Base-by-base conservation (phyloP, 2,888 invertebrate genomes). In the Xylota sylvarum region DNA sequence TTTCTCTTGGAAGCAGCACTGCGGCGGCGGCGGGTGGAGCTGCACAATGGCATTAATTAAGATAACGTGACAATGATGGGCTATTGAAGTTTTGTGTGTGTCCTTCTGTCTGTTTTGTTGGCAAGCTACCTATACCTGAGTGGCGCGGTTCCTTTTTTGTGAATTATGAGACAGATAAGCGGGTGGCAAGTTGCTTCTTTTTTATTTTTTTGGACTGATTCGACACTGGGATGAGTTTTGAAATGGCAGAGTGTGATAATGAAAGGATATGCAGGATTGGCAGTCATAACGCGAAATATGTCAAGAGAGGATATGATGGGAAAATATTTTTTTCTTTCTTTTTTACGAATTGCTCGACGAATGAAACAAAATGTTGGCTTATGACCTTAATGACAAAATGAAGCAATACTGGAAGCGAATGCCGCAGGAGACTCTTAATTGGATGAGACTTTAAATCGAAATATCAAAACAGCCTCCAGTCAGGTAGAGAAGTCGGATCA, bases 31-130 rank as follows among this genome's bases (percentile, higher is more conserved):
- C 9, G 35, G 52, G 52, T 7, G 27, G 43, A 50, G 17, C 46
- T 50, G 46, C 43, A 82, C 86, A 86, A 86, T 86, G 77, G 78
- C 82, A 86, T 86, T 86, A 86, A 86, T 86, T 86, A 86, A 86
- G 86, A 86, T 86, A 86, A 86, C 86, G 82, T 86, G 86, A 86
- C 86, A 82, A 86, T 82, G 86, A 82, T 78, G 86, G 80, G 64
- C 80, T 76, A 74, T 80, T 73, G 50, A 58, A 69, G 64, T 58
- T 74, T 85, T 82, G 55, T 74, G 46, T 58, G 43, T 43, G 62
- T 46, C 14, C n/a, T 10, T 12, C 40, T 43, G 35, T 17, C 27
- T 58, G 73, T 48, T 60, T 40, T 43, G 32, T 55, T 62, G 60
- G 52, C 64, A 65, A n/a, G 56, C 19, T 72, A 27, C 30, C 50